A percentile compares a stretch with the other conserved stretches of the same genome.
Evolutionary conservation across 2,888 invertebrate species (phyloP).

Genomic region (Synergus laeviventris): DNA sequence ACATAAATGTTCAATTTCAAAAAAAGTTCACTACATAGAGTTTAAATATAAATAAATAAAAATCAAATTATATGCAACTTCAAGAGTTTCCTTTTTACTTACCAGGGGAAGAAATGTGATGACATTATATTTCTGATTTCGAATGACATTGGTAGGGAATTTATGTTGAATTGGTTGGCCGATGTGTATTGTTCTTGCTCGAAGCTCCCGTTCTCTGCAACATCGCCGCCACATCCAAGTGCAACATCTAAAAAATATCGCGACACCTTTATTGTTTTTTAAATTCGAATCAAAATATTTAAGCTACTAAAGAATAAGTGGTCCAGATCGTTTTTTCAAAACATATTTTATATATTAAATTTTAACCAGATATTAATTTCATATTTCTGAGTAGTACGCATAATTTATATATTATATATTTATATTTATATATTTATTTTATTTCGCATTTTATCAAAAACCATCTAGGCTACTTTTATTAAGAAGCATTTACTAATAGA

Average conservation of each 20-base stretch:
- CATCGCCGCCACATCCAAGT: conserved; percentile 85
- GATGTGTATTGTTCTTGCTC: conserved; percentile 86
- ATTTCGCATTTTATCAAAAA: neutral
- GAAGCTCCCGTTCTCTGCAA: conserved; percentile 85
- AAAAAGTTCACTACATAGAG: neutral
- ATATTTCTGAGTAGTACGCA: neutral
- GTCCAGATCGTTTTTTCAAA: neutral
- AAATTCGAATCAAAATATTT: neutral
- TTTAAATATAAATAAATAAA: too few species aligned
- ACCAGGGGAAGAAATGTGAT: conserved; percentile 90
- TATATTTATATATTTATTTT: too few species aligned
- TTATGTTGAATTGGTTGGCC: conserved; percentile 88
- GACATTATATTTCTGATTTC: conserved; percentile 98
- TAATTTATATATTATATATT: too few species aligned
- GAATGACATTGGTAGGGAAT: conserved; percentile 95
- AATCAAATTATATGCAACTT: too few species aligned
- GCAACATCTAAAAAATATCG: conserved; percentile 81
- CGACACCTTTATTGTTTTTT: neutral
- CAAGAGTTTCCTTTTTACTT: conserved; percentile 43
- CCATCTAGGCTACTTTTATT: neutral
- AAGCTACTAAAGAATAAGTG: neutral
- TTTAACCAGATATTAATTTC: neutral
- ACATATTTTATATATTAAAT: too few species aligned
- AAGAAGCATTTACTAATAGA: neutral
- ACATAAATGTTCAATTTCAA: neutral